Conservation (phyloP, 2,113 vertebrate genomes). For the Chaetodon trifascialis region DNA sequence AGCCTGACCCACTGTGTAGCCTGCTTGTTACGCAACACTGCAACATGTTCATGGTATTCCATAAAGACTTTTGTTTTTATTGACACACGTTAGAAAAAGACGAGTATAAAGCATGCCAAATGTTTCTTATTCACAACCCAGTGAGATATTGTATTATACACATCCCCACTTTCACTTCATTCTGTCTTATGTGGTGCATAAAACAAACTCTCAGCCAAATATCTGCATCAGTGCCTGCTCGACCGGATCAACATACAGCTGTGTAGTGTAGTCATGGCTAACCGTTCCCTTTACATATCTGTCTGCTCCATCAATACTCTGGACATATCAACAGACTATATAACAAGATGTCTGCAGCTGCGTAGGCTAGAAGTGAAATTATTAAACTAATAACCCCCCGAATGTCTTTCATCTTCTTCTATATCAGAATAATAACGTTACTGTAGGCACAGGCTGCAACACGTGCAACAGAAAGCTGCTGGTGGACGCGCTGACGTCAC, state of each 20-base stretch:
- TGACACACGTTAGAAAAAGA: constrained; percentile 42
- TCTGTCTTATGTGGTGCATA: constrained; percentile 55
- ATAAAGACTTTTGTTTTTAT: constrained; percentile 56
- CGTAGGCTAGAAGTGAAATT: constrained; percentile 53
- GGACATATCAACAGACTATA: constrained; percentile 50
- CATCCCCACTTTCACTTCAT: constrained; percentile 39
- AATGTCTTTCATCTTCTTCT: constrained; percentile 68
- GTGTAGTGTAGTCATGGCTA: constrained; percentile 58
- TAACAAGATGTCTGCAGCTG: constrained; percentile 66
- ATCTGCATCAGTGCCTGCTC: constrained; percentile 86
- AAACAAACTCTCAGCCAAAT: constrained; percentile 81
- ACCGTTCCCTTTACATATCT: constrained; percentile 66
- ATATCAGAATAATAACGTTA: constrained; percentile 58
- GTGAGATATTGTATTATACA: constrained; percentile 63
- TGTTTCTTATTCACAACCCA: constrained; percentile 67
- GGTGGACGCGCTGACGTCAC: constrained; percentile 29
- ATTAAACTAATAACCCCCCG: constrained; percentile 62
- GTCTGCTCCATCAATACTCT: constrained; percentile 43
- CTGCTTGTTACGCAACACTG: constrained; percentile 86
- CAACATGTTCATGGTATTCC: constrained; percentile 64
- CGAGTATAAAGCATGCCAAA: constrained; percentile 90
- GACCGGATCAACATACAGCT: constrained; percentile 60
- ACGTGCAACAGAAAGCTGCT: constrained; percentile 43
- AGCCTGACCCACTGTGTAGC: constrained; percentile 75
- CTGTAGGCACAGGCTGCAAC: constrained; percentile 46